Evolutionary conservation across 1,140 invertebrate species (phyloP).

Genomic region (Bombus superbus): DNA sequence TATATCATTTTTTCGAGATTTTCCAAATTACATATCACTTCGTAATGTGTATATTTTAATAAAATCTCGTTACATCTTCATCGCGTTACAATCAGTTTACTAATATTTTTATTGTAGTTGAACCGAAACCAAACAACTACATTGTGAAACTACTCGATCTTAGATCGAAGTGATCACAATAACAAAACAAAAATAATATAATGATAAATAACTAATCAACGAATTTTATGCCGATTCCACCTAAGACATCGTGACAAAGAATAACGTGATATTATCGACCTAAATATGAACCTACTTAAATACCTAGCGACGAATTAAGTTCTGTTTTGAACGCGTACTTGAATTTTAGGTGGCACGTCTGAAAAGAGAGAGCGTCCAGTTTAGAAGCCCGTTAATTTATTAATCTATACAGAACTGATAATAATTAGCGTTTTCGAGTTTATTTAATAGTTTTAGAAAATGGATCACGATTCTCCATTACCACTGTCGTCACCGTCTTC

Average conservation of each 20-base stretch:
- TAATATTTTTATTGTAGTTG: too few species aligned
- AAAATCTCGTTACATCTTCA: neutral
- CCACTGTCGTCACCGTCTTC: slow-evolving; percentile 92
- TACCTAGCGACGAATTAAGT: neutral
- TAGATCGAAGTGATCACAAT: too few species aligned
- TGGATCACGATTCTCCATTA: slow-evolving; percentile 88
- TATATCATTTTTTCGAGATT: neutral
- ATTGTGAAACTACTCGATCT: too few species aligned
- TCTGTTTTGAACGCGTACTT: slow-evolving; percentile 27
- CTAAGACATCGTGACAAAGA: too few species aligned
- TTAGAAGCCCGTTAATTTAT: slow-evolving; percentile 78
- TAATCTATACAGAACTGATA: slow-evolving; percentile 75
- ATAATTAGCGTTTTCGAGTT: slow-evolving; percentile 60
- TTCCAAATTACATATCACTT: neutral
- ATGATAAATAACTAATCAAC: neutral
- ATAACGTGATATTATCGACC: slow-evolving; percentile 14
- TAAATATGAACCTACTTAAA: slow-evolving; percentile 21
- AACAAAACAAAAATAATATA: too few species aligned
- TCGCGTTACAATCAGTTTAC: too few species aligned
- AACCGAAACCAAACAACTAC: too few species aligned
- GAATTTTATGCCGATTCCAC: neutral
- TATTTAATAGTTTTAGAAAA: slow-evolving; percentile 70
- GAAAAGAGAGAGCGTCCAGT: slow-evolving; percentile 67
- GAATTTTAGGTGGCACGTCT: slow-evolving; percentile 51
- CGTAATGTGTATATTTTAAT: neutral